Evolutionary conservation across 1,140 invertebrate species (phyloP).

Genomic region (Trinorchestia longiramus): DNA sequence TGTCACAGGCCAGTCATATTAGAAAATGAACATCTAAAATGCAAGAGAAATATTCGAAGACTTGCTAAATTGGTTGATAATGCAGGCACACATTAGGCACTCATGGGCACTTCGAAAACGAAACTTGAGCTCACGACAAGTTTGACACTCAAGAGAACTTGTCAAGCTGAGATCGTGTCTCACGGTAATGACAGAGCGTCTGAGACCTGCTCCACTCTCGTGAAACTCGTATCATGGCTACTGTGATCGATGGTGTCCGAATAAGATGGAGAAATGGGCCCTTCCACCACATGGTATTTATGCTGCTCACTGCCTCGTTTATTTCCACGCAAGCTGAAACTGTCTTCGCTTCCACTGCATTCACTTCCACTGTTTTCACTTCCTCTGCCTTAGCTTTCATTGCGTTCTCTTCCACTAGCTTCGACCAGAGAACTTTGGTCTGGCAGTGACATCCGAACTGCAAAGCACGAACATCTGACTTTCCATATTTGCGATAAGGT

Average conservation of each 20-base stretch:
- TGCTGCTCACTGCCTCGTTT: background rate
- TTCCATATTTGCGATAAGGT: too few relatives aligned
- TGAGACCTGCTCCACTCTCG: background rate
- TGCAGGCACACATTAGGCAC: background rate
- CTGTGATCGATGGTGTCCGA: background rate
- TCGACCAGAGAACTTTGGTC: too few relatives aligned
- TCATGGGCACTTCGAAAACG: background rate
- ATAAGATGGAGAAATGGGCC: background rate
- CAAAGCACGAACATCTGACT: too few relatives aligned
- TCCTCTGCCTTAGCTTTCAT: too few relatives aligned
- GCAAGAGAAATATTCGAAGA: background rate
- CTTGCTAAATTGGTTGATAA: background rate
- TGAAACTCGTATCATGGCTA: background rate
- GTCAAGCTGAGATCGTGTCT: background rate
- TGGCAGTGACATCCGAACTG: too few relatives aligned
- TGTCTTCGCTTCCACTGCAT: background rate
- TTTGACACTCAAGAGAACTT: background rate
- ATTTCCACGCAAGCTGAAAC: background rate
- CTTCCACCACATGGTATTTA: background rate
- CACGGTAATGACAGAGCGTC: background rate
- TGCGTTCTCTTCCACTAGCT: too few relatives aligned
- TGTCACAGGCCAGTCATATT: background rate
- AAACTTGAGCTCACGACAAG: background rate
- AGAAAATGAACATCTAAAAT: background rate
- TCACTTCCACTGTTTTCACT: too few relatives aligned